Conservation (phyloP, 2,888 invertebrate genomes). For the Microctonus hyperodae region DNA sequence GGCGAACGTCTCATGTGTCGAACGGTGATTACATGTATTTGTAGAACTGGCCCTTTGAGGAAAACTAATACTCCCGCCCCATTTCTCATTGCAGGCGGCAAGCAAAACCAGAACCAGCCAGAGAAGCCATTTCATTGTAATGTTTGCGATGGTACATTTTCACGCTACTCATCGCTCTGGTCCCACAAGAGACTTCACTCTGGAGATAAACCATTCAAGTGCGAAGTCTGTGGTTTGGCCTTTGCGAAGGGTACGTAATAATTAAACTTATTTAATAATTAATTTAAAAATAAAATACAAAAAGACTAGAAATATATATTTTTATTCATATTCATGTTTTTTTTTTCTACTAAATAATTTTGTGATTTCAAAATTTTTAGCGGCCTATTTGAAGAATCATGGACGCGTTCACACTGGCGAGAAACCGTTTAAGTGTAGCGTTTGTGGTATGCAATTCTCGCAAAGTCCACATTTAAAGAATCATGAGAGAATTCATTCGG, state of each 20-base stretch:
- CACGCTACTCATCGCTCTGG: slow-evolving; percentile 87
- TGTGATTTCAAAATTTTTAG: slow-evolving; percentile 46
- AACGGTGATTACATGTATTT: slow-evolving; percentile 50
- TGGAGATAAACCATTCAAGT: slow-evolving; percentile 85
- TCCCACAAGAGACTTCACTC: slow-evolving; percentile 88
- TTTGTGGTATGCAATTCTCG: slow-evolving; percentile 90
- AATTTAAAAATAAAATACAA: background rate
- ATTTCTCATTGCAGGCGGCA: slow-evolving; percentile 60
- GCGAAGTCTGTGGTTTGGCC: slow-evolving; percentile 85
- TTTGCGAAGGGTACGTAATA: slow-evolving; percentile 75
- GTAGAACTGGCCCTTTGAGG: slow-evolving; percentile 62
- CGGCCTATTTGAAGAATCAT: slow-evolving; percentile 89
- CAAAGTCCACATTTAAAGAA: slow-evolving; percentile 89
- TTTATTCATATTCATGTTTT: slow-evolving; percentile 25
- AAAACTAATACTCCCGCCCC: slow-evolving; percentile 55
- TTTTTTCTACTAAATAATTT: slow-evolving; percentile 4
- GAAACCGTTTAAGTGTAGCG: slow-evolving; percentile 75
- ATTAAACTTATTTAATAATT: background rate
- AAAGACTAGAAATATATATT: background rate
- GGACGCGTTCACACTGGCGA: slow-evolving; percentile 85
- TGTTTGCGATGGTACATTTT: slow-evolving; percentile 82
- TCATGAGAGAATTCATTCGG: slow-evolving; percentile 87
- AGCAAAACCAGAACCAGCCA: slow-evolving; percentile 63
- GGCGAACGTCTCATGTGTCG: slow-evolving; percentile 42
- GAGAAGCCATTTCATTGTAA: slow-evolving; percentile 90